A percentile compares a stretch with the other conserved stretches of the same genome.
phyloP scores from a whole-genome alignment of 2,113 vertebrate genomes.

The Rhipidura dahli region DNA sequence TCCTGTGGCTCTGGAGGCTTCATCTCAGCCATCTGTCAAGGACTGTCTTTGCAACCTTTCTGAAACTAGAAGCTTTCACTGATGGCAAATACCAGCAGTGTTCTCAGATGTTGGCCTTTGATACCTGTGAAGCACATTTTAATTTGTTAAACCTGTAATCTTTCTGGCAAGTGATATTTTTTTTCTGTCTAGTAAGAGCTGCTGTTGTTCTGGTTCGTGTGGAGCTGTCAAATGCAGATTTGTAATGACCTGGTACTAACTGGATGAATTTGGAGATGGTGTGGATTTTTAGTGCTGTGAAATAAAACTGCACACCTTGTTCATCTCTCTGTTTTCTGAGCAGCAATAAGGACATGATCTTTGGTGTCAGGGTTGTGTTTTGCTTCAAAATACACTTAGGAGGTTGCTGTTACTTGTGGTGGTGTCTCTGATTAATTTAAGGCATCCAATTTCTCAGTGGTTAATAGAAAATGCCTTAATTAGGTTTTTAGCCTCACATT shows the following conservation, averaged over 20 bases:
- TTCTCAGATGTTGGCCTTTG: neutral
- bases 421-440: neutral
- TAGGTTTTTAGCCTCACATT: neutral
- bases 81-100: neutral
- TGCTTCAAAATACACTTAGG: neutral
- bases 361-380: neutral
- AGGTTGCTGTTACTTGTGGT: neutral
- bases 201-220: neutral
- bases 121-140: neutral
- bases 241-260: neutral
- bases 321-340: neutral
- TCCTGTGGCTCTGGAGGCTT: neutral
- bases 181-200: neutral
- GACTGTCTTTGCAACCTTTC: neutral
- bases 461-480: neutral
- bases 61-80: neutral
- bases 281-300: neutral
- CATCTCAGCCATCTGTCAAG: neutral
- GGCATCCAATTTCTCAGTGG: fast-evolving
- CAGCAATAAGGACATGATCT: neutral
- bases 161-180: neutral
- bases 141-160: neutral
- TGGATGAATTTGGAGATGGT: neutral
- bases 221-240: neutral
- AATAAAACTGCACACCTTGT: conserved; percentile 18